Evolutionary conservation across 1,140 invertebrate genomes (phyloP), one percentile per base, ranked within the genome.

Genomic region (Bombyx mandarina): DNA sequence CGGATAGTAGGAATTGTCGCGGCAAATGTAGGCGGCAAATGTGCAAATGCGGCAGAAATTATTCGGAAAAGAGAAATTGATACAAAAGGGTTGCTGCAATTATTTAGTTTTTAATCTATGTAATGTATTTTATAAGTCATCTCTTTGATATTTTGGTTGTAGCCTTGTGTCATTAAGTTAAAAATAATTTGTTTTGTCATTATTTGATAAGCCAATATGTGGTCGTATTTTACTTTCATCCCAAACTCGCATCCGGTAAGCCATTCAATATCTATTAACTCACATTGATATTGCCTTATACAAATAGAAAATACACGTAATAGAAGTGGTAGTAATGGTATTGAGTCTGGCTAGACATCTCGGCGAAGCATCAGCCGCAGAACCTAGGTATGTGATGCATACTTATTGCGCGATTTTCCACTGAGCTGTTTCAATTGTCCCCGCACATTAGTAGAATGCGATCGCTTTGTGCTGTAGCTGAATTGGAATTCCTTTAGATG

Each of bases 391-490:
- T 63, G 77, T 73, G 77, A 82, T 85, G 82, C 82, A 86, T 86
- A 86, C 82, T 83, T 83, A 86, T 83, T 77, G 70, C 75, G 68
- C 69, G 79, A 83, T 86, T 85, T 83, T 78, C 77, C 71, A 57
- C 66, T 63, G 65, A 74, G 71, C 71, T 73, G 61, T 81, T 85
- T 83, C 80, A 83, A 86, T 83, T 81, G 77, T 74, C 66, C 71
- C 62, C 62, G 73, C 62, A 69, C 73, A 82, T 86, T 86, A 86
- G 75, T 70, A 73, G 70, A 80, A 78, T 75, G 72, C 63, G 68
- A 58, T 56, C 52, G 56, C 64, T 51, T 35, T 8, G 5, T 51
- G 22, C 26, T 51, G 10, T 35, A 51, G 42, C 50, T 51, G 50
- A 51, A 51, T 35, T 35, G 22, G 50, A 51, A 51, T 51, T 51